Evolutionary conservation across 2,113 vertebrate species (phyloP).

Genomic region (Erpornis zantholeuca): DNA sequence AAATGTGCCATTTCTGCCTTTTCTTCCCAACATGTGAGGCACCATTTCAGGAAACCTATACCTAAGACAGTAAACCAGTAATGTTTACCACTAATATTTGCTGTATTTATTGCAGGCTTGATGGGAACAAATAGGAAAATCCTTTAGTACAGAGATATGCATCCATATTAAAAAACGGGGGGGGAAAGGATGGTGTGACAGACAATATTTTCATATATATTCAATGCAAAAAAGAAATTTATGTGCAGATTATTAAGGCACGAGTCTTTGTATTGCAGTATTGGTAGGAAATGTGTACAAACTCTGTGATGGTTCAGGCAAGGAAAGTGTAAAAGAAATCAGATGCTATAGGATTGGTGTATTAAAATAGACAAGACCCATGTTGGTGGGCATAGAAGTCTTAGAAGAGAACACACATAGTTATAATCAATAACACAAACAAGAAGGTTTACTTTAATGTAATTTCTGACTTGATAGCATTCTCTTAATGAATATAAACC

Average conservation of each 20-base stretch:
- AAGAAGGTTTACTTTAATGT: neutral
- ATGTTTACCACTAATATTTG: neutral
- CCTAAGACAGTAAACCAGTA: neutral
- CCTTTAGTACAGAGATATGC: neutral
- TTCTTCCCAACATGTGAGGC: neutral
- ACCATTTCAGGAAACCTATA: neutral
- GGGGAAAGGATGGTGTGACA: neutral
- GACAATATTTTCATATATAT: neutral
- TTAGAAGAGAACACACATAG: neutral
- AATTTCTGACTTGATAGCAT: neutral
- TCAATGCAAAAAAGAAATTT: neutral
- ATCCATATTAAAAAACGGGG: neutral
- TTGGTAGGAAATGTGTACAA: neutral
- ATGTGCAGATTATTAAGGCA: neutral
- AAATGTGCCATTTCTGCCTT: neutral
- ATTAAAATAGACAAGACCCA: neutral
- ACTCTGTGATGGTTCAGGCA: neutral
- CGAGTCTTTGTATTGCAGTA: neutral
- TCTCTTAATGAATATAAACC: neutral
- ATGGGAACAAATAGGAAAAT: neutral
- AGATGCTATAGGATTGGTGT: neutral
- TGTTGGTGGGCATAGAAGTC: neutral
- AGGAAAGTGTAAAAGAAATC: neutral
- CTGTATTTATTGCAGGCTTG: neutral
- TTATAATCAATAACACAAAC: conserved; percentile 4